Evolutionary conservation across 2,797 vertebrate species (phyloP).

Genomic region (Cryptoprocta ferox): DNA sequence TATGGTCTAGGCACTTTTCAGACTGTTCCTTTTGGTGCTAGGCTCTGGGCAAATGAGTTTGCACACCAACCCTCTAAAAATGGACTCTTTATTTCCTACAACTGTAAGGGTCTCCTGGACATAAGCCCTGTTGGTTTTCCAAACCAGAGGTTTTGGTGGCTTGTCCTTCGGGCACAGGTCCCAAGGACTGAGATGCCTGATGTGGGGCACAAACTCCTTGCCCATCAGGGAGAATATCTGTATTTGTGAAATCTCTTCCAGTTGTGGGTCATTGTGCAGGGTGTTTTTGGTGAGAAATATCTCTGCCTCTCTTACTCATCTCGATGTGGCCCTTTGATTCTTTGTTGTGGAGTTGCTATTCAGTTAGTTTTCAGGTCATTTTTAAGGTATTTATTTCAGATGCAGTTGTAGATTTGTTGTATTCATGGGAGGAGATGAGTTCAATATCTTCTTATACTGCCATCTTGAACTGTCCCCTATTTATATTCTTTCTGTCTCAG

Average conservation of each 20-base stretch:
- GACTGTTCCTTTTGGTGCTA: not conserved
- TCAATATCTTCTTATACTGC: not conserved
- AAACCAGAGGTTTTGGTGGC: not conserved
- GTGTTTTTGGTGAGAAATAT: not conserved
- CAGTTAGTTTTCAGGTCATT: not conserved
- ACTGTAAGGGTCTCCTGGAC: not conserved
- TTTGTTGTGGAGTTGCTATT: not conserved
- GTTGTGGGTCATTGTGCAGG: not conserved
- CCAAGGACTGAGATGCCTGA: not conserved
- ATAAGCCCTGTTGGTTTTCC: not conserved
- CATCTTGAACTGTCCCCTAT: not conserved
- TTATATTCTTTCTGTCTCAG: not conserved
- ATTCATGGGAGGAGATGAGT: not conserved
- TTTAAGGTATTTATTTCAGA: not conserved
- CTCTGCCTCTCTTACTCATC: not conserved
- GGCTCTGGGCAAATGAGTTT: not conserved
- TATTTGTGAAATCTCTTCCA: not conserved
- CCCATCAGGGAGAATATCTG: not conserved
- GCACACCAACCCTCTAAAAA: not conserved
- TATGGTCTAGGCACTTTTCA: not conserved
- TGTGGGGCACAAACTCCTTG: not conserved
- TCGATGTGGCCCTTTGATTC: not conserved
- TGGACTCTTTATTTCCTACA: not conserved
- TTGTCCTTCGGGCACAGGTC: not conserved
- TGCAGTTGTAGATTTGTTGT: not conserved